Percentiles rank a stretch among this genome's conserved stretches.
These are phyloP conservation scores for Drosophila basisetae DNA, from an alignment of 2,888 invertebrate genomes.

Conservation along the genomic window DNA sequence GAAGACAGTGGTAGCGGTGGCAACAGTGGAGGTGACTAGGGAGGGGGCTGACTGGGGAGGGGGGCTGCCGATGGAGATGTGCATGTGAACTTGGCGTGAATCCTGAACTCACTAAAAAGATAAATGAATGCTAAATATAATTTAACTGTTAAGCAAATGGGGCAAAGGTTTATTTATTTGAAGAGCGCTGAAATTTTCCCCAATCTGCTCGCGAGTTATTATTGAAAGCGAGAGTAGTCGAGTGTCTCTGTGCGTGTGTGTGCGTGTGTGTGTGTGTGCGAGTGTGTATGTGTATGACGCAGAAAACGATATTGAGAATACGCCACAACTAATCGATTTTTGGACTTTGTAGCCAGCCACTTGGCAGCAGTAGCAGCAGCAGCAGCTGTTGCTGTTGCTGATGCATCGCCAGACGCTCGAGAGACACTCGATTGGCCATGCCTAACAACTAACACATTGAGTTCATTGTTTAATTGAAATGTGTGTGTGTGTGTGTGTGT, in stretches of 20 bases:
- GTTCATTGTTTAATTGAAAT: constrained; percentile 37
- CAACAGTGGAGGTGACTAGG: not conserved
- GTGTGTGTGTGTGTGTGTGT: not conserved
- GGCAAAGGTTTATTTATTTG: constrained; percentile 15
- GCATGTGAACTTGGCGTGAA: constrained; percentile 65
- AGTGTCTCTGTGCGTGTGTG: not conserved
- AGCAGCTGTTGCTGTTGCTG: not conserved
- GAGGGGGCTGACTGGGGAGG: not conserved
- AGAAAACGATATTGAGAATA: constrained; percentile 52
- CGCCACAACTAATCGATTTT: constrained; percentile 22
- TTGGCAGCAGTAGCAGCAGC: constrained; percentile 14
- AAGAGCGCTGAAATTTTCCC: constrained; percentile 32
- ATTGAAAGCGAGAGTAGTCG: constrained; percentile 22
- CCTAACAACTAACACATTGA: constrained; percentile 31
- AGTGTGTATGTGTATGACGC: constrained; percentile 32
- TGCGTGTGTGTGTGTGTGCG: not conserved
- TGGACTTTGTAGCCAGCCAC: constrained; percentile 55
- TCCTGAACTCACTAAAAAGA: constrained; percentile 39
- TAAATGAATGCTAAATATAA: constrained; percentile 39
- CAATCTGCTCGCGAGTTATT: constrained; percentile 13
- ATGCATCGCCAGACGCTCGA: constrained; percentile 38
- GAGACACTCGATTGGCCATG: constrained; percentile 31
- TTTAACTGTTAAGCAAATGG: constrained; percentile 10
- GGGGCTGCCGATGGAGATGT: constrained; percentile 8
- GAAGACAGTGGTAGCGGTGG: not conserved